Conservation (phyloP, 2,797 vertebrate species). For the Peromyscus aztecus region DNA sequence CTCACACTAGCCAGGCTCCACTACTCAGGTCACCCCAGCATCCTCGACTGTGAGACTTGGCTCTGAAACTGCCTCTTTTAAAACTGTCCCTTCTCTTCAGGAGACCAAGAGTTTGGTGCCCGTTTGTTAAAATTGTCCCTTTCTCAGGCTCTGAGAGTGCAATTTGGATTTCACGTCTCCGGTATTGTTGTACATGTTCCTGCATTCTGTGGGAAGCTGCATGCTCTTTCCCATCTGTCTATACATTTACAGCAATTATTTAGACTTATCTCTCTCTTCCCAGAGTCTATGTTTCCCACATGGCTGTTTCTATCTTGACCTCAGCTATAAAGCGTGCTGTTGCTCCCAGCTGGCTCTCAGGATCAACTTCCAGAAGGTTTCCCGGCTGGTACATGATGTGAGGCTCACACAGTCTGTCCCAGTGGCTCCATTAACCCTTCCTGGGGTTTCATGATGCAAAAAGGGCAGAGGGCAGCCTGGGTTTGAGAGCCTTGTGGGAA, state of each 20-base stretch:
- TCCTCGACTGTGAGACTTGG: conserved; percentile 4
- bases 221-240: not conserved
- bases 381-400: fast-evolving
- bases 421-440: not conserved
- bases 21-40: not conserved
- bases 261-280: not conserved
- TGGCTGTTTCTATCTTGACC: not conserved
- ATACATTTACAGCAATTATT: not conserved
- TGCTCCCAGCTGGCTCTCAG: not conserved
- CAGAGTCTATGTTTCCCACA: not conserved
- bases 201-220: not conserved
- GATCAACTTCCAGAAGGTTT: not conserved
- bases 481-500: conserved; percentile 23
- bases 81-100: not conserved
- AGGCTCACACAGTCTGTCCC: not conserved
- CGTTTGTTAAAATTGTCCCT: not conserved
- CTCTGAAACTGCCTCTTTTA: not conserved
- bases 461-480: not conserved
- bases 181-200: conserved; percentile 29
- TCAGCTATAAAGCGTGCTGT: not conserved
- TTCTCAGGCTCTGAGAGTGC: not conserved
- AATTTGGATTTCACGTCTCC: conserved; percentile 1
- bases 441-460: not conserved
- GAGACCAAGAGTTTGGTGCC: not conserved
- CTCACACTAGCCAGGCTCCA: not conserved